phyloP scores from a whole-genome alignment of 1,140 invertebrate species.

The Subanguina moxae region DNA sequence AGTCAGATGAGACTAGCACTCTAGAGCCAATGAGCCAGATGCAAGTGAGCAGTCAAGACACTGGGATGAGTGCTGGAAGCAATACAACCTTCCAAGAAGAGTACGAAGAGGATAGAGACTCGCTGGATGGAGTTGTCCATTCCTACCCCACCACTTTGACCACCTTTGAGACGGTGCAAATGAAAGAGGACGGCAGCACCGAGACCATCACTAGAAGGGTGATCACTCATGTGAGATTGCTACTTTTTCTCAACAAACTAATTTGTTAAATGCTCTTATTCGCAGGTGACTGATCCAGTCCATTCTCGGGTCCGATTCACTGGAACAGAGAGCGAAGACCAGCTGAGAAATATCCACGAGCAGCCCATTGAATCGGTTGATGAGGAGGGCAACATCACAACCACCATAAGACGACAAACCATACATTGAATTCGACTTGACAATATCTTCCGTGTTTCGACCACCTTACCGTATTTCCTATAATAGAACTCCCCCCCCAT shows the following conservation, averaged over 20 bases:
- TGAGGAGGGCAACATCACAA: slow-evolving; percentile 47
- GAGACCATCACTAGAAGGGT: slow-evolving; percentile 54
- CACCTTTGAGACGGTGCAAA: slow-evolving; percentile 51
- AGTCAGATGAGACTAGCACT: slow-evolving; percentile 35
- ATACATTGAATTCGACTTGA: background rate
- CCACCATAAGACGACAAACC: slow-evolving; percentile 25
- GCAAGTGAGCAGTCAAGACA: slow-evolving; percentile 10
- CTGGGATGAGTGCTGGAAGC: slow-evolving; percentile 42
- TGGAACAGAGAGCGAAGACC: slow-evolving; percentile 52
- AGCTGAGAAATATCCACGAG: slow-evolving; percentile 35
- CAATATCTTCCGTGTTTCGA: no score
- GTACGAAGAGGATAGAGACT: slow-evolving; percentile 45
- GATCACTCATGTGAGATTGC: slow-evolving; percentile 25
- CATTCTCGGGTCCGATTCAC: slow-evolving; percentile 51
- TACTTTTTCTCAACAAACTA: no score
- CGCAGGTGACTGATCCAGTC: slow-evolving; percentile 51
- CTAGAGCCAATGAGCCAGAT: slow-evolving; percentile 7
- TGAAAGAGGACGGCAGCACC: slow-evolving; percentile 43
- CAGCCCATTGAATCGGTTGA: slow-evolving; percentile 40
- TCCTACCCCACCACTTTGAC: slow-evolving; percentile 55
- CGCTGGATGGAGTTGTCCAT: slow-evolving; percentile 39
- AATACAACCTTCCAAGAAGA: slow-evolving; percentile 41
- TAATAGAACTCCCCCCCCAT: no score
- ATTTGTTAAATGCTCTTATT: no score
- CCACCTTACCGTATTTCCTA: no score